Evolutionary conservation across 23 tunicate genomes (phyloP), one percentile per base, ranked within the genome.

Genomic region (Phallusia fumigata): DNA sequence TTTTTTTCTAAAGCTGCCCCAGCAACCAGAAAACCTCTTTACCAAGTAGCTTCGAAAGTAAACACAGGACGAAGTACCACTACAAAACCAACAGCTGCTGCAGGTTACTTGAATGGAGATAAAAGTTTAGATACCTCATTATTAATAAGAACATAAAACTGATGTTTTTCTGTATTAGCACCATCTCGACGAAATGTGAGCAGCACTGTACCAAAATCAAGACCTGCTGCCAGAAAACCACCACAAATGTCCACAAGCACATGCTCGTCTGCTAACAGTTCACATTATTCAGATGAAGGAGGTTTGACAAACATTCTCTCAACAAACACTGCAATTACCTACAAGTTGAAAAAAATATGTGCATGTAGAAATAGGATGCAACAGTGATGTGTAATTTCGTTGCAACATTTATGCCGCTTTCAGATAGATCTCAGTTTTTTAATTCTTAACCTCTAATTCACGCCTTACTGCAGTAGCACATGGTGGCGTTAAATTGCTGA

Each of bases 191-290:
- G 28, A 58, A 58, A 58, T 13, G 5, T 40, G 47, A 40, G 47
- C 47, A 40, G 47, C 47, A 40, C 47, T 3, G 69, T 58, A 3
- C 11, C 26, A 1, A 58, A 58, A 58, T 22, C 69, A 21, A 22
- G 69, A 58, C 69, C 69, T 58, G 28, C 28, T 58, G 69, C 69
- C 8, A 22, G 69, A 58, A 58, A 58, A 58, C 15, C 69, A 58
- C 28, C 69, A 21, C 69, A 40, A 40, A 40, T 40, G 47, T 40
- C 47, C 10, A 40, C 47, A 40, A 40, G 47, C 47, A 40, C 69
- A 24, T 58, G 69, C 28, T 58, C 69, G 13, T 58, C 69, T 58
- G 69, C 69, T 16, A 58, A 58, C 69, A 58, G 15, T 24, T 58
- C 69, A 11, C 26, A 16, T 5, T 24, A 58, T 21, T 58, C 69